Conservation (phyloP, 1,140 invertebrate species). For the Pissodes strobi region DNA sequence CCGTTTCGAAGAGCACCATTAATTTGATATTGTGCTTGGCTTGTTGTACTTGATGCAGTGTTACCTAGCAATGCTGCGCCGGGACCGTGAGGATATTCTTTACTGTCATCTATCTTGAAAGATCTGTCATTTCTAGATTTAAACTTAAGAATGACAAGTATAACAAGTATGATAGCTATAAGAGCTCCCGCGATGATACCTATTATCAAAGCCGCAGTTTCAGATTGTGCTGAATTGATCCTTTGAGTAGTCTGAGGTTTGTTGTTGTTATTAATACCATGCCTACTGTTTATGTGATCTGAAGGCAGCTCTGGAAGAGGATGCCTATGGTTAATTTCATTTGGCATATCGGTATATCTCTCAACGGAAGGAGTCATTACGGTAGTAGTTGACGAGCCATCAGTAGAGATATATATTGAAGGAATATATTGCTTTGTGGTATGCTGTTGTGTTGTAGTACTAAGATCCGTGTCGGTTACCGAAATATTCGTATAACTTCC, state of each 20-base stretch:
- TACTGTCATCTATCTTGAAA: conserved; percentile 90
- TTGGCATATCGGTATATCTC: conserved; percentile 34
- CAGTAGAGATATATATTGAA: conserved; percentile 43
- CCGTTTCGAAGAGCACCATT: conserved; percentile 53
- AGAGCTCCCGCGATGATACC: conserved; percentile 89
- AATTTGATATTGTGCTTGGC: conserved; percentile 55
- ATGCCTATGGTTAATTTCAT: conserved; percentile 18
- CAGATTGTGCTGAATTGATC: conserved; percentile 73
- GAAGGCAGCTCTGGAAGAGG: conserved; percentile 28
- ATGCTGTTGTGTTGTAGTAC: conserved; percentile 41
- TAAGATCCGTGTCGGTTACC: conserved; percentile 1
- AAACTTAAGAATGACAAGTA: conserved; percentile 85
- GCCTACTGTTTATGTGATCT: conserved; percentile 41
- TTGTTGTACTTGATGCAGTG: conserved; percentile 58
- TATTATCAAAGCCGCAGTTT: conserved; percentile 78
- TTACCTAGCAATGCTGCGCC: conserved; percentile 73
- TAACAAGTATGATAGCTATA: conserved; percentile 88
- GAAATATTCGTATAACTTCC: neutral
- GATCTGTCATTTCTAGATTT: conserved; percentile 83
- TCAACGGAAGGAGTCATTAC: conserved; percentile 28
- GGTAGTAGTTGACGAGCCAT: conserved; percentile 2
- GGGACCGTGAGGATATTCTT: conserved; percentile 71
- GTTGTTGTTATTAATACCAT: conserved; percentile 27
- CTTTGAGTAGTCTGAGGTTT: conserved; percentile 64
- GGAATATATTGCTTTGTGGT: conserved; percentile 53